Evolutionary conservation across 2,113 vertebrate species (phyloP).

Genomic region (Prionailurus viverrinus): DNA sequence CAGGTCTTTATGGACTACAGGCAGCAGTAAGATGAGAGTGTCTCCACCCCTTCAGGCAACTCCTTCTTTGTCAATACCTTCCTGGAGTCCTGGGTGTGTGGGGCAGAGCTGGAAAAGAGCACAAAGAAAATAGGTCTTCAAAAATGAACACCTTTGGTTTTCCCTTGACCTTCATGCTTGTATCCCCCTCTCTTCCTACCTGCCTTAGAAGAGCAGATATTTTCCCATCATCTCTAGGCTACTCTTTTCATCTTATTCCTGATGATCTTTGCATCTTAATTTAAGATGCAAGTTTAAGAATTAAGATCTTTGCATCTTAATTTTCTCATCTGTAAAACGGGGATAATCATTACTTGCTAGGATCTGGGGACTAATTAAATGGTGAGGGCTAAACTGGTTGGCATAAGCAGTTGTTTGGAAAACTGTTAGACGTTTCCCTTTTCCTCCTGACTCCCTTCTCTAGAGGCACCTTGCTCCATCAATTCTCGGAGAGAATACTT

Average conservation of each 20-base stretch:
- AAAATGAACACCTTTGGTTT: background rate
- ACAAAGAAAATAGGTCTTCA: background rate
- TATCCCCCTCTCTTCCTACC: background rate
- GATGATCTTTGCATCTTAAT: background rate
- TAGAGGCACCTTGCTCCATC: background rate
- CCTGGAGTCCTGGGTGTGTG: background rate
- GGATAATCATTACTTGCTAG: background rate
- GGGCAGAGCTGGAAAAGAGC: background rate
- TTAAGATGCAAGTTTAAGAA: background rate
- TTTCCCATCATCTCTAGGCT: background rate
- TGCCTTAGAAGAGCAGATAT: background rate
- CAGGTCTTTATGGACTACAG: background rate
- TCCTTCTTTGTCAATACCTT: background rate
- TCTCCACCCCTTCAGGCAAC: background rate
- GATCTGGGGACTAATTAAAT: background rate
- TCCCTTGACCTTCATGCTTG: background rate
- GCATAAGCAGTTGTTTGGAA: slow-evolving; percentile 11
- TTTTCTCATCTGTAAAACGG: slow-evolving; percentile 19
- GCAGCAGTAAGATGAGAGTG: background rate
- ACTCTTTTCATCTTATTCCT: background rate
- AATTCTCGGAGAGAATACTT: background rate
- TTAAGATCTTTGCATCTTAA: background rate
- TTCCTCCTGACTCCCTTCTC: background rate
- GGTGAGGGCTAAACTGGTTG: background rate
- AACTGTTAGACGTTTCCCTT: background rate